Evolutionary conservation across 2,797 vertebrate genomes (phyloP).

Genomic region (Sebastes hubbsi): DNA sequence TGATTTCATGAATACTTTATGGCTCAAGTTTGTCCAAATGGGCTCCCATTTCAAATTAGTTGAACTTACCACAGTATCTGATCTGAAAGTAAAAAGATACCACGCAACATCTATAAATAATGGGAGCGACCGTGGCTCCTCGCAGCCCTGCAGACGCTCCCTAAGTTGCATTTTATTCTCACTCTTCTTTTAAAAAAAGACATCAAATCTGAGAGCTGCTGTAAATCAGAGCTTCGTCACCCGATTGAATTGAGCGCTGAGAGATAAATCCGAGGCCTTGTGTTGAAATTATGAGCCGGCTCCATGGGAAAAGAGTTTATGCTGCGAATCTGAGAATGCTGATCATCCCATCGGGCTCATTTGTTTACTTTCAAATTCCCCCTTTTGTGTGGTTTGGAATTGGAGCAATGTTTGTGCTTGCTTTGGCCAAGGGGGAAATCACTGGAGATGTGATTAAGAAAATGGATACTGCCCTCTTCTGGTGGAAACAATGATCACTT

Average conservation of each 20-base stretch:
- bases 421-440: constrained; percentile 55
- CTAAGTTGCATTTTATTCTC: constrained; percentile 35
- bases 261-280: constrained; percentile 56
- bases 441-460: constrained; percentile 67
- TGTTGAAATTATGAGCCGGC: constrained; percentile 61
- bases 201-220: constrained; percentile 44
- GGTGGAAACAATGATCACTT: constrained; percentile 56
- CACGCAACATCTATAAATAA: constrained; percentile 49
- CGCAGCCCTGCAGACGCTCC: constrained; percentile 3
- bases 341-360: constrained; percentile 75
- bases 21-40: constrained; percentile 35
- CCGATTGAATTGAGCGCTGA: constrained; percentile 55
- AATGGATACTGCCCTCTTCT: constrained; percentile 84
- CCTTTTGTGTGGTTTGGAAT: constrained; percentile 76
- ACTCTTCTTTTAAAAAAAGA: not conserved
- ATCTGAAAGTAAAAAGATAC: constrained; percentile 33
- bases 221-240: constrained; percentile 63
- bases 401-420: constrained; percentile 72
- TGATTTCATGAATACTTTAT: constrained; percentile 54
- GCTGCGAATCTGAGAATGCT: constrained; percentile 66
- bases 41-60: constrained; percentile 36
- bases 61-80: constrained; percentile 30
- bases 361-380: constrained; percentile 80
- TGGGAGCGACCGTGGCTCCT: constrained; percentile 2
- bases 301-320: constrained; percentile 73